Evolutionary conservation across 1,140 invertebrate species (phyloP).

Genomic region (Bursaphelenchus mucronatus): DNA sequence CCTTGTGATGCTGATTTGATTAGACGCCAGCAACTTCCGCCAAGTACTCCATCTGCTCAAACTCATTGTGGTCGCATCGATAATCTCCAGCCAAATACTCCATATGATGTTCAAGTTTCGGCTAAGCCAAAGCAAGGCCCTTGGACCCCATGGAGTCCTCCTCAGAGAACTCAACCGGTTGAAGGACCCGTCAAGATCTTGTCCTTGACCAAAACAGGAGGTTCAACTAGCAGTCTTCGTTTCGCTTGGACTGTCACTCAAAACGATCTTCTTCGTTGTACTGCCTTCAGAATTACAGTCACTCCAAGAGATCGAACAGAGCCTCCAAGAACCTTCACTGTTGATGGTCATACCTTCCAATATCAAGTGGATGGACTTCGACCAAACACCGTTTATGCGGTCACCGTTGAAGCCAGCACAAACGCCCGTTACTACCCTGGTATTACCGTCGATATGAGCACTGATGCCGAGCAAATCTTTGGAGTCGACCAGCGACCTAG

Average conservation of each 20-base stretch:
- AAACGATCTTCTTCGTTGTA: slow-evolving; percentile 45
- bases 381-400: slow-evolving; percentile 54
- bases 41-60: slow-evolving; percentile 41
- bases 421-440: slow-evolving; percentile 36
- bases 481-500: slow-evolving; percentile 43
- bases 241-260: slow-evolving; percentile 52
- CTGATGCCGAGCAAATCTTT: slow-evolving; percentile 51
- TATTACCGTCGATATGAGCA: slow-evolving; percentile 48
- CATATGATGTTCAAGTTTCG: slow-evolving; percentile 55
- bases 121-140: slow-evolving; percentile 45
- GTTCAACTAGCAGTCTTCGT: slow-evolving; percentile 44
- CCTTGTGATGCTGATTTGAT: slow-evolving; percentile 53
- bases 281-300: slow-evolving; percentile 55
- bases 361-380: slow-evolving; percentile 50
- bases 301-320: slow-evolving; percentile 47
- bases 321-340: slow-evolving; percentile 51
- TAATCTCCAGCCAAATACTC: slow-evolving; percentile 46
- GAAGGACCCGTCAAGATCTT: slow-evolving; percentile 44
- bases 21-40: slow-evolving; percentile 53
- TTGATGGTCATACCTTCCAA: slow-evolving; percentile 56
- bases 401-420: slow-evolving; percentile 56
- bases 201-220: slow-evolving; percentile 45
- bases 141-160: slow-evolving; percentile 51
- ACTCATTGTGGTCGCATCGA: slow-evolving; percentile 58
- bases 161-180: slow-evolving; percentile 37